Evolutionary conservation across 2,113 vertebrate species (phyloP), one percentile per base, ranked within the genome.

Genomic region (Damaliscus lunatus): DNA sequence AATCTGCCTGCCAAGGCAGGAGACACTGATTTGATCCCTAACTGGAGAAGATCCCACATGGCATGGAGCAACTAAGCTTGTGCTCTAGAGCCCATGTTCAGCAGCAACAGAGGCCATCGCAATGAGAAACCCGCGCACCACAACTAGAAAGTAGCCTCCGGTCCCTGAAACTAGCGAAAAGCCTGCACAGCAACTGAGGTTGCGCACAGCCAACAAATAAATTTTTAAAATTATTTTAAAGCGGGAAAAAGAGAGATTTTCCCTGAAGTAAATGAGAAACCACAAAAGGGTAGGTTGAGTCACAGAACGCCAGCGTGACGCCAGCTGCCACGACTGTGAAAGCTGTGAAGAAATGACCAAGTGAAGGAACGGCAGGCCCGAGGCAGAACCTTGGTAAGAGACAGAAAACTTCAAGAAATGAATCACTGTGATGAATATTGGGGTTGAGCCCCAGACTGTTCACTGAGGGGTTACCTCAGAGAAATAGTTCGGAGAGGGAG

Each of bases 201-300:
- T 11, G 1, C 0, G 3, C 71, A 27, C 36, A 43, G 6, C 23
- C 71, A 77, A 43, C 14, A 14, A 77, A 27, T 14, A 43, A 3
- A 14, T 27, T 7, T 77, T 7, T 1, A 27, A 27, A 14, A 25
- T 25, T 40, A 25, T 36, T 71, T 71, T 23, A 77, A 43, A 43
- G 36, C 25, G 3, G 23, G 14, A 31, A n/a, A 67, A 83, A 50
- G n/a, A 53, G 46, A 52, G 46, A 31, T 40, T 33, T 71, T 94
- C 84, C 21, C 83, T 74, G n/a, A 64, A 82, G 17, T 87, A 87
- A 91, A 83, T 33, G 33, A 94, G 71, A 85, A 95, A 74, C 12
- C 77, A 9, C 31, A 8, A n/a, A 57, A 80, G 16, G 11, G 36
- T 16, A 7, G 3, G 15, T 67, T 60, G 64, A 90, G 60, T 19